These are phyloP conservation scores for Caenorhabditis uteleia DNA, from an alignment of 2,888 invertebrate genomes.

Conservation along the genomic window DNA sequence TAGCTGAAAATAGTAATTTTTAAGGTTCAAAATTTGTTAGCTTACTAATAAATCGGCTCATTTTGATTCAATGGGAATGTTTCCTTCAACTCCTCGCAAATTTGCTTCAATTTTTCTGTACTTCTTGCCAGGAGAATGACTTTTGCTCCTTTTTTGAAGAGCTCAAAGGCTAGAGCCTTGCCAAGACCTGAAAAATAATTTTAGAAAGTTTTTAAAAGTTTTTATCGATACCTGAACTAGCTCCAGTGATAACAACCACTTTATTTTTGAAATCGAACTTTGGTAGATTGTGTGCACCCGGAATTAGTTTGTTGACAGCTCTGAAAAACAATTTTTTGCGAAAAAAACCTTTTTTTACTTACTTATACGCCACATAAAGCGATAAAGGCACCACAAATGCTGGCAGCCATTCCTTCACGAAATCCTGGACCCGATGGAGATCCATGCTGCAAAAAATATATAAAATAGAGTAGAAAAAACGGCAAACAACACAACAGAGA, in stretches of 20 bases:
- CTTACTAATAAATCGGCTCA: conserved; percentile 57
- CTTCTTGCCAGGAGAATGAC: conserved; percentile 63
- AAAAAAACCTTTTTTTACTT: conserved; percentile 2
- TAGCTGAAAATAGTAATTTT: conserved; percentile 41
- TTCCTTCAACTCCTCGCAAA: conserved; percentile 59
- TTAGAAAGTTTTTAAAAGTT: neutral
- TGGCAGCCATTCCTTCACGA: conserved; percentile 20
- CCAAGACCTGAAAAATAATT: conserved; percentile 44
- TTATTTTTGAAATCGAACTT: conserved; percentile 55
- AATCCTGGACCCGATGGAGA: conserved; percentile 22
- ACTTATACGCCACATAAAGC: conserved; percentile 29
- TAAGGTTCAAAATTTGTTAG: neutral
- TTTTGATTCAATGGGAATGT: conserved; percentile 43
- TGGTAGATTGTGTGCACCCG: conserved; percentile 59
- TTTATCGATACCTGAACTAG: conserved; percentile 57
- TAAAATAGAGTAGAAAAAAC: too few relatives aligned
- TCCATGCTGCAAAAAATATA: too few relatives aligned
- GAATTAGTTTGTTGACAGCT: conserved; percentile 40
- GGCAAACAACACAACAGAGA: too few relatives aligned
- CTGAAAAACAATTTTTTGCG: conserved; percentile 14
- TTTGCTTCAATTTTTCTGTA: conserved; percentile 59
- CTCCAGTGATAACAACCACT: conserved; percentile 65
- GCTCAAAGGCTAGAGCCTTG: conserved; percentile 54
- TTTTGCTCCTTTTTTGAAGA: conserved; percentile 61
- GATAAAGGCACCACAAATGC: conserved; percentile 24